Evolutionary conservation across 2,888 invertebrate genomes (phyloP).

Genomic region (Pristionchus maxplancki): DNA sequence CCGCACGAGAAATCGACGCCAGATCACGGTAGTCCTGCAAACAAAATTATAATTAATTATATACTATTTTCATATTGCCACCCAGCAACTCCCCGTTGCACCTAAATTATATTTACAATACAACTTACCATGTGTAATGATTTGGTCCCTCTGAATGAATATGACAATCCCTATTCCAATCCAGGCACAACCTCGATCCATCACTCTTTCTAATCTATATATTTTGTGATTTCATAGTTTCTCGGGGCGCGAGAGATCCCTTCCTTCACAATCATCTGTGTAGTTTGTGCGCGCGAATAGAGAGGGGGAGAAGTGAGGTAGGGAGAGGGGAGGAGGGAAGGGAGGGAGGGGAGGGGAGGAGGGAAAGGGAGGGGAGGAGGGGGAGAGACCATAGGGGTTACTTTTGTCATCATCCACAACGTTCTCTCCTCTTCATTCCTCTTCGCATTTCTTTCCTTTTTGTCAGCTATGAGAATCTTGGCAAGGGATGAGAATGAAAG

Average conservation of each 20-base stretch:
- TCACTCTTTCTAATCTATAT: neutral
- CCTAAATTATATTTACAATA: neutral
- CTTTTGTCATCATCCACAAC: conserved; percentile 41
- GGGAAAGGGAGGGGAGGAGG: neutral
- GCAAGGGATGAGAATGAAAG: neutral
- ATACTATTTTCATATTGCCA: no score
- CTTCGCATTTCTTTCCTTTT: neutral
- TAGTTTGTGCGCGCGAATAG: conserved; percentile 23
- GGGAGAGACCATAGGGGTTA: conserved; percentile 2
- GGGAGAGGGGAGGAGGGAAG: neutral
- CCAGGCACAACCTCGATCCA: neutral
- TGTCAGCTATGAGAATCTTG: neutral
- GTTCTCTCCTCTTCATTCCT: no score
- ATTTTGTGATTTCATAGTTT: conserved; percentile 13
- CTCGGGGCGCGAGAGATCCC: neutral
- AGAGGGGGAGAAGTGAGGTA: neutral
- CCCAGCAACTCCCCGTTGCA: no score
- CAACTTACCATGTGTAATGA: neutral
- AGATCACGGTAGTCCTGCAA: conserved; percentile 41
- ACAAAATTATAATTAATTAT: neutral
- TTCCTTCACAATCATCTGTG: conserved; percentile 31
- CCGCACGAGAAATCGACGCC: neutral
- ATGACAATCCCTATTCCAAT: neutral
- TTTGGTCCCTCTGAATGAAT: neutral
- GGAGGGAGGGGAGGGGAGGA: neutral